A percentile compares a stretch with the other conserved stretches of the same genome.
Conservation (phyloP, 2,888 invertebrate genomes). For the Andricus curvator region DNA sequence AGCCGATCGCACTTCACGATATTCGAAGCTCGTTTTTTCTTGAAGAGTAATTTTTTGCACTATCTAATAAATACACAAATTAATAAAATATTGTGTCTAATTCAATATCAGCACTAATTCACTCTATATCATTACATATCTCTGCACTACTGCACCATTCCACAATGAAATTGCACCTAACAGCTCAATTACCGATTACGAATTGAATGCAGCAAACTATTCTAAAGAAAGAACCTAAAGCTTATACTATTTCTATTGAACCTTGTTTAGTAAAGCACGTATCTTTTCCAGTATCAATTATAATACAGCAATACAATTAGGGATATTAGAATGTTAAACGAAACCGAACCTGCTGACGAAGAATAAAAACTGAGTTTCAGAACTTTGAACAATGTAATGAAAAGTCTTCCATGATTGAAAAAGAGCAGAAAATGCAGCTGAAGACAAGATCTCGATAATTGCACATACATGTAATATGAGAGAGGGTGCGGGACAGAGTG, state of each 20-base stretch:
- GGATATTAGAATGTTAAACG: neutral
- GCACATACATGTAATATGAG: constrained; percentile 66
- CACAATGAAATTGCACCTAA: constrained; percentile 15
- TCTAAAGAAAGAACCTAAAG: neutral
- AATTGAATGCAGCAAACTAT: constrained; percentile 23
- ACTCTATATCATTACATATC: no score
- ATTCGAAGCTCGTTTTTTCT: neutral
- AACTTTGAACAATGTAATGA: constrained; percentile 52
- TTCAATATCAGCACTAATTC: no score
- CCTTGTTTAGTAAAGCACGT: neutral
- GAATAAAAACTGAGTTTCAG: constrained; percentile 31
- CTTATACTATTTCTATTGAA: constrained; percentile 31
- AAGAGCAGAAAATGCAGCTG: constrained; percentile 62
- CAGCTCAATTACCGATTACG: constrained; percentile 13
- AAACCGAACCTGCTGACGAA: neutral
- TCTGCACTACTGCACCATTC: neutral
- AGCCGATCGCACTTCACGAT: constrained; percentile 10
- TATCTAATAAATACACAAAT: no score
- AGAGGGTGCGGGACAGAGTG: constrained; percentile 7
- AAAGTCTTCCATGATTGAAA: constrained; percentile 52
- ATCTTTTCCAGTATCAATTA: neutral
- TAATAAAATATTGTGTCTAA: no score
- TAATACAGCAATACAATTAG: neutral
- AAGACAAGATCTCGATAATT: constrained; percentile 67
- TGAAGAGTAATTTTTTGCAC: no score